Conservation (phyloP, 2,113 vertebrate species). For the Herpailurus yagouaroundi region DNA sequence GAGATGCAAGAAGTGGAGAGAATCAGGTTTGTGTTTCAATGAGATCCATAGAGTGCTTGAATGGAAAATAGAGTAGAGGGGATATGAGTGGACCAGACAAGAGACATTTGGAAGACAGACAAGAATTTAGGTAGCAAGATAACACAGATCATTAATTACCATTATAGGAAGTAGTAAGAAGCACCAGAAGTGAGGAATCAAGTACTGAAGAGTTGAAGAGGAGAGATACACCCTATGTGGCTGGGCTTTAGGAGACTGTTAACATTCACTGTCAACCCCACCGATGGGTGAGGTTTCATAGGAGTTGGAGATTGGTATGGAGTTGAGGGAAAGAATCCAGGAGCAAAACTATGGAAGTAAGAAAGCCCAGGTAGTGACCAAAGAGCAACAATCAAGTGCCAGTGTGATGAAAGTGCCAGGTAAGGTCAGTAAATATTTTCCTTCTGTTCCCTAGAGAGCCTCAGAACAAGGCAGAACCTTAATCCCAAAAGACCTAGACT, state of each 20-base stretch:
- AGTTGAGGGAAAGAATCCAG: not conserved
- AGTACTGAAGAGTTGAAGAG: not conserved
- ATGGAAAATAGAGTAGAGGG: not conserved
- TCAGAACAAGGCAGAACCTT: not conserved
- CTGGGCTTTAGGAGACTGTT: not conserved
- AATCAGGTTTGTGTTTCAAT: constrained; percentile 4
- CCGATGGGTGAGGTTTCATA: not conserved
- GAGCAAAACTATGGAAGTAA: not conserved
- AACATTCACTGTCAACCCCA: not conserved
- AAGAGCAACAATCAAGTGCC: not conserved
- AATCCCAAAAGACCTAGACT: not conserved
- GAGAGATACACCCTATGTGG: not conserved
- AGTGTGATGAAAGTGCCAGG: not conserved
- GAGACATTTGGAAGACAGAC: not conserved
- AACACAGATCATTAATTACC: not conserved
- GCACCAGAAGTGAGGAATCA: not conserved
- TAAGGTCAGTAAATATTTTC: not conserved
- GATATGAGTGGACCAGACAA: not conserved
- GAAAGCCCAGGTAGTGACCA: not conserved
- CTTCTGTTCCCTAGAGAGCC: not conserved
- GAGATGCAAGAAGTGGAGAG: not conserved
- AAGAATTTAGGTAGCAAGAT: not conserved
- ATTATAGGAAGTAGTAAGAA: not conserved
- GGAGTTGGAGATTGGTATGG: not conserved
- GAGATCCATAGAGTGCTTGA: not conserved